phyloP scores from a whole-genome alignment of 2,888 invertebrate species.

The Sinhomidia bicolor region DNA sequence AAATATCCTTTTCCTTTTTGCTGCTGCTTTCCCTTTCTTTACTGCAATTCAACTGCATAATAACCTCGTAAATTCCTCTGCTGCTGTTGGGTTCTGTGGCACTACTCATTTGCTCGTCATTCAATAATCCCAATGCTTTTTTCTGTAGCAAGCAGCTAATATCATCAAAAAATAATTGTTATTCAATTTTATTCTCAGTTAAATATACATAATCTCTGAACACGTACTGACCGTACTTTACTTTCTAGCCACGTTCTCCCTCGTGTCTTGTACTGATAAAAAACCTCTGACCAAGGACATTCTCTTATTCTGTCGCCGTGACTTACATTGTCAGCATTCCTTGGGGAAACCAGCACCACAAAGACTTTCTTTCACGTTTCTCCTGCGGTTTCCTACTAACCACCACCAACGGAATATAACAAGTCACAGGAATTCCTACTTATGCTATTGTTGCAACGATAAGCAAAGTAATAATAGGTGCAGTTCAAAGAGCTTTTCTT shows the following conservation, averaged over 20 bases:
- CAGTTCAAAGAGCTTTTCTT: slow-evolving; percentile 28
- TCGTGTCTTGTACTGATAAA: slow-evolving; percentile 24
- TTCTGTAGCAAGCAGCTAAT: not conserved
- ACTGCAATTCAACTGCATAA: slow-evolving; percentile 69
- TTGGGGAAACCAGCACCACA: slow-evolving; percentile 8
- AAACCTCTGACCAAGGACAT: slow-evolving; percentile 18
- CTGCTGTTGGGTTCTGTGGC: not conserved
- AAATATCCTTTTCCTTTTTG: not conserved
- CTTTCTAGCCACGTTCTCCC: not conserved
- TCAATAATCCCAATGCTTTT: not conserved
- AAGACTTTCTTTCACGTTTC: not conserved
- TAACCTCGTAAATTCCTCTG: slow-evolving; percentile 51
- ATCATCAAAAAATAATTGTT: not conserved
- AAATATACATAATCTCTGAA: not conserved
- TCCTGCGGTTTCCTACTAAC: slow-evolving; percentile 22
- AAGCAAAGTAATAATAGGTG: slow-evolving; percentile 1
- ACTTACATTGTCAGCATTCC: slow-evolving; percentile 57
- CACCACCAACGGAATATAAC: not conserved
- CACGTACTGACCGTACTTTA: not conserved
- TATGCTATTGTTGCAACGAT: slow-evolving; percentile 20
- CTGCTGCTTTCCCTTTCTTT: slow-evolving; percentile 13
- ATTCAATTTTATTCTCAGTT: not conserved
- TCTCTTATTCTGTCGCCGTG: not conserved
- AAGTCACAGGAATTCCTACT: slow-evolving; percentile 38
- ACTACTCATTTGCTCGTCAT: not conserved